Conservation (phyloP, 92 coral and sea anemone genomes). For the Scolanthus callimorphus region DNA sequence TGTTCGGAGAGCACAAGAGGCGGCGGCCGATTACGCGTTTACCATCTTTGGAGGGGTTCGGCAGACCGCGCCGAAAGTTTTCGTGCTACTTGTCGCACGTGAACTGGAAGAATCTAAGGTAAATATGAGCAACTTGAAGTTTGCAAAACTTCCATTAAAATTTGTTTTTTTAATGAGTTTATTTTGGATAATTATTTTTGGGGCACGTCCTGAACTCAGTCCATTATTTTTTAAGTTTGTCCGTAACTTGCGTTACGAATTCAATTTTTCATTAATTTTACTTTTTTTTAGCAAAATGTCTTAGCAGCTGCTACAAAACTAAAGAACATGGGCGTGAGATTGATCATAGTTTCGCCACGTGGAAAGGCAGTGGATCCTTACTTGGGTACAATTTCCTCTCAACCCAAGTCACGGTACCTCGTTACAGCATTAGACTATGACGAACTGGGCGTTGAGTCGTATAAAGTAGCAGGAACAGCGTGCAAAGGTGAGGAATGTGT, state of each 20-base stretch:
- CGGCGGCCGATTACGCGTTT: slow-evolving; percentile 56
- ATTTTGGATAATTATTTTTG: too few relatives aligned
- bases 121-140: too few relatives aligned
- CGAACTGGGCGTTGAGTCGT: slow-evolving; percentile 34
- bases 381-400: slow-evolving; percentile 47
- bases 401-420: slow-evolving; percentile 57
- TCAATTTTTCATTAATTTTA: too few relatives aligned
- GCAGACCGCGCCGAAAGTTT: slow-evolving; percentile 64
- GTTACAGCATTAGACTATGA: slow-evolving; percentile 26
- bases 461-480: slow-evolving; percentile 48
- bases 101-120: too few relatives aligned
- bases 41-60: slow-evolving; percentile 89
- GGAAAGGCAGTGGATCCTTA: slow-evolving; percentile 27
- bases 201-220: too few relatives aligned
- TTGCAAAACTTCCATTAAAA: too few relatives aligned
- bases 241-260: too few relatives aligned
- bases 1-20: slow-evolving; percentile 44
- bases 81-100: too few relatives aligned
- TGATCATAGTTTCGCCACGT: slow-evolving; percentile 56
- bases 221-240: too few relatives aligned
- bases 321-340: slow-evolving; percentile 68
- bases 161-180: too few relatives aligned
- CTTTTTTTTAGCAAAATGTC: not conserved
- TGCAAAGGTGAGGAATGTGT: slow-evolving; percentile 61
- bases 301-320: slow-evolving; percentile 48